phyloP scores from a whole-genome alignment of 1,140 invertebrate species.

The Olivierus martensii region DNA sequence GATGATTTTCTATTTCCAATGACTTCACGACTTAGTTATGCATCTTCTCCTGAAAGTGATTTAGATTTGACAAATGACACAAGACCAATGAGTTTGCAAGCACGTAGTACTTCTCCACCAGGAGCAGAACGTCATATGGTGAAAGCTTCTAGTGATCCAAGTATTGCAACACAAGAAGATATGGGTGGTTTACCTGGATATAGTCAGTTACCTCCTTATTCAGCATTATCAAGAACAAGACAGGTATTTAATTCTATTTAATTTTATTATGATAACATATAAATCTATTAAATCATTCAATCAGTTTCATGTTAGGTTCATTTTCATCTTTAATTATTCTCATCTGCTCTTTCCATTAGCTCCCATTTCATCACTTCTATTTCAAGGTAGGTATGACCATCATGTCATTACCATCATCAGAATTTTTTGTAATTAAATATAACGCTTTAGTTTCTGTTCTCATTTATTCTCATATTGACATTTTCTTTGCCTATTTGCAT shows the following conservation, averaged over 20 bases:
- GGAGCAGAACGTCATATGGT: constrained; percentile 43
- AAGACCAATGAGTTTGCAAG: constrained; percentile 28
- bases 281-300: too few relatives aligned
- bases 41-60: constrained; percentile 89
- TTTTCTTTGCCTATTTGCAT: too few relatives aligned
- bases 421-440: too few relatives aligned
- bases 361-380: too few relatives aligned
- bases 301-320: too few relatives aligned
- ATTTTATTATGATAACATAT: too few relatives aligned
- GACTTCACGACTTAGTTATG: constrained; percentile 88
- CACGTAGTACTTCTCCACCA: constrained; percentile 30
- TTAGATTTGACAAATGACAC: constrained; percentile 57
- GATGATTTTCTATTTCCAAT: constrained; percentile 95
- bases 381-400: too few relatives aligned
- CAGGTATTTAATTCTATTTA: background rate
- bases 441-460: too few relatives aligned
- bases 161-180: constrained; percentile 54
- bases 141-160: constrained; percentile 71
- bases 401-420: too few relatives aligned
- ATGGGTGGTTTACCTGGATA: constrained; percentile 8
- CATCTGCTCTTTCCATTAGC: too few relatives aligned
- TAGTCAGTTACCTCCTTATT: constrained; percentile 5
- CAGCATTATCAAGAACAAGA: constrained; percentile 1
- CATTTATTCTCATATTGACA: too few relatives aligned
- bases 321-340: too few relatives aligned